Conservation (phyloP, 2,888 invertebrate genomes). For the Baronia brevicornis region DNA sequence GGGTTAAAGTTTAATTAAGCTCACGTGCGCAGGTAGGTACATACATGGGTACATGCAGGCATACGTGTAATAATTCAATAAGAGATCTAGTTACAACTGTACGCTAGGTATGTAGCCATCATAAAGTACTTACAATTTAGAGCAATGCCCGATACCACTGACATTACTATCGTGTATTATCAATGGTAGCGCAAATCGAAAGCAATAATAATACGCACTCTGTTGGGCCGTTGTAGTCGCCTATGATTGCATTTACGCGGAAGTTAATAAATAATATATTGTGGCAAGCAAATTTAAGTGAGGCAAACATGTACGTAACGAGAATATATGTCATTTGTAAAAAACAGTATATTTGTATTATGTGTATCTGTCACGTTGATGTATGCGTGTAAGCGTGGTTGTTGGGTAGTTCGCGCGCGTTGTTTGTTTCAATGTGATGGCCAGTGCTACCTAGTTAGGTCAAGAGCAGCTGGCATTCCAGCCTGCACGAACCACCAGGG, state of each 20-base stretch:
- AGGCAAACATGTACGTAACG: no score
- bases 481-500: constrained; percentile 61
- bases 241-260: no score
- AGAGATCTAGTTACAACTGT: constrained; percentile 4
- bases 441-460: constrained; percentile 64
- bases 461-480: constrained; percentile 75
- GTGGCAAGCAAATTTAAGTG: no score
- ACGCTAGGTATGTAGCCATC: constrained; percentile 1
- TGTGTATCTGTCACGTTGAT: background rate
- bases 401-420: background rate
- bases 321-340: no score
- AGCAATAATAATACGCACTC: constrained; percentile 7
- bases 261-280: no score
- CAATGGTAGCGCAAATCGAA: constrained; percentile 10
- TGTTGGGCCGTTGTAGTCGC: constrained; percentile 3
- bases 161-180: constrained; percentile 11
- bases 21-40: no score
- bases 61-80: constrained; percentile 1
- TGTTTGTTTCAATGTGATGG: constrained; percentile 7
- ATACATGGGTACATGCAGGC: constrained; percentile 3
- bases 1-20: no score
- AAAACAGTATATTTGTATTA: no score
- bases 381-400: background rate
- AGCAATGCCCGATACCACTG: constrained; percentile 17
- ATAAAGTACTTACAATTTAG: constrained; percentile 15